Base-by-base conservation (phyloP, 1,140 invertebrate species). In the Agraylea sexmaculata region DNA sequence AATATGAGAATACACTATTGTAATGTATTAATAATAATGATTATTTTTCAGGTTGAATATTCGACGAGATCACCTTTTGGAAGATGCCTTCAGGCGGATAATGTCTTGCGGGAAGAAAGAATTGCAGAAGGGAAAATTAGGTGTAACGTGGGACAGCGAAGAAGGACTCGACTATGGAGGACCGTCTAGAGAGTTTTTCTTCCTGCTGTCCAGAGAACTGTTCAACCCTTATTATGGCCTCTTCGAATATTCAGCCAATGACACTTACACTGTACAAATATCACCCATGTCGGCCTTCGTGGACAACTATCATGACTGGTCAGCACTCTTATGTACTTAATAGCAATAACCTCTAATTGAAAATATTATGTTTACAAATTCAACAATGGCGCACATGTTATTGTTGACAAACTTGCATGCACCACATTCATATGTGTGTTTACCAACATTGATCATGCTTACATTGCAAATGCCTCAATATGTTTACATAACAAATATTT, bases 151-250 rank as follows among this genome's bases (percentile, higher is more conserved):
- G 73, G 86, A 90, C 57, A 88, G 89, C 29, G 93, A 98, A 62
- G 92, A 96, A 66, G 93, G 92, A 27, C 66, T 98, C 15, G 93
- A 98, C 69, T 98, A 97, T 60, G 93, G 93, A 27, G 93, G 93
- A 1, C 92, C 92, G 2, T 94, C 84, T 6, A 68, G 90, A 27
- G 93, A 98, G 67, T 95, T 97, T 65, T 98, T 98, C 71, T 97
- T 96, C 60, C 76, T 97, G 16, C 66, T 98, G 6, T 96, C 91
- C 1, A 71, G 91, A 29, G 90, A 97, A 63, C 71, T 98, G 1
- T 98, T 98, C 66, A 97, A 97, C 70, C 93, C 93, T 1, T 96
- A 96, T 60, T 97, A 97, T 55, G 93, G 92, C 3, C 73, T 98
- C 12, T 98, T 97, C 64, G 94, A 97, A 68, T 98, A 97, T 62